Conservation (phyloP, 2,888 invertebrate species). For the Conistra vaccinii region DNA sequence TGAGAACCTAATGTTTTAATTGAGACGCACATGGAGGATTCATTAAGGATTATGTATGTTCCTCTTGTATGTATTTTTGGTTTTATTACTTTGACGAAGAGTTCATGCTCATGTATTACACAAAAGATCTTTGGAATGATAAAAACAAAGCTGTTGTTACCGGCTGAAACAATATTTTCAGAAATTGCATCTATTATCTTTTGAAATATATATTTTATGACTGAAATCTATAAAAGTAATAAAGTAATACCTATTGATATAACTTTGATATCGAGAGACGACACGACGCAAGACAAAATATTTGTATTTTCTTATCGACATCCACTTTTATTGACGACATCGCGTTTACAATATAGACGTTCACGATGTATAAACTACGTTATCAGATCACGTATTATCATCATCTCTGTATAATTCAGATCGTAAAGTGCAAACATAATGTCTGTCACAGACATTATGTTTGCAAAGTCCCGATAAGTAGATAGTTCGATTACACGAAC, state of each 20-base stretch:
- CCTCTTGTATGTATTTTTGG: conserved; percentile 2
- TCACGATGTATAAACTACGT: conserved; percentile 38
- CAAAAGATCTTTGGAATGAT: not conserved
- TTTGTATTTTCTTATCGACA: conserved; percentile 50
- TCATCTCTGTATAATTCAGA: conserved; percentile 50
- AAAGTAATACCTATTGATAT: conserved; percentile 10
- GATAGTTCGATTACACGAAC: conserved; percentile 39
- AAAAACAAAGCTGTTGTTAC: not conserved
- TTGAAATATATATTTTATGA: not conserved
- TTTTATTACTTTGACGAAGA: conserved; percentile 11
- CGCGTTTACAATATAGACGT: conserved; percentile 45
- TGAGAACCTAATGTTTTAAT: conserved; percentile 51
- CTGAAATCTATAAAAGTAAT: not conserved
- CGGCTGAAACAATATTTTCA: not conserved
- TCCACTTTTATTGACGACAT: conserved; percentile 37
- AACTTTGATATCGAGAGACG: not conserved
- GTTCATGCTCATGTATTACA: conserved; percentile 21
- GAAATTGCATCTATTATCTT: not conserved
- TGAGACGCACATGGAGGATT: conserved; percentile 48
- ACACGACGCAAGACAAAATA: not conserved
- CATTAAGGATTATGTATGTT: conserved; percentile 28
- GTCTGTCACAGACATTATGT: conserved; percentile 50
- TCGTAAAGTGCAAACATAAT: conserved; percentile 66
- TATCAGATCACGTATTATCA: conserved; percentile 49
- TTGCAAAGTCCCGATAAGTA: conserved; percentile 16